Percentiles rank a stretch among this genome's conserved stretches.
phyloP scores from a whole-genome alignment of 1,140 invertebrate genomes.

The Drosophila prosaltans region DNA sequence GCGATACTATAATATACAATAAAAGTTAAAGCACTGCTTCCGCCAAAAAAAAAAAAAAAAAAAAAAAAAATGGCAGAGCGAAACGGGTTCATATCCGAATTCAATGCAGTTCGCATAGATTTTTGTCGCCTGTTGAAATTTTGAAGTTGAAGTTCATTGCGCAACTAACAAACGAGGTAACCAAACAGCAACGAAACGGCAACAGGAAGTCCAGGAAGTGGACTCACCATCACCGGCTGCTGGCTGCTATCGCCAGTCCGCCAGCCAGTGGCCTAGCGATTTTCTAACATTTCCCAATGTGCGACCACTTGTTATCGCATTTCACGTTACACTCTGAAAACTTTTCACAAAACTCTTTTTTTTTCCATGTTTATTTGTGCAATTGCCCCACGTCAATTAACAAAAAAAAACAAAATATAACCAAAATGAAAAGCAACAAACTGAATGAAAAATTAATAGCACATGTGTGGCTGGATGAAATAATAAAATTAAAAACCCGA shows the following conservation, averaged over 20 bases:
- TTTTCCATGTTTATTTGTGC: slow-evolving; percentile 44
- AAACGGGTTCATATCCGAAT: slow-evolving; percentile 71
- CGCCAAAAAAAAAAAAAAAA: slow-evolving; percentile 45
- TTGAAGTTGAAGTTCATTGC: slow-evolving; percentile 72
- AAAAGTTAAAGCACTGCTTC: slow-evolving; percentile 42
- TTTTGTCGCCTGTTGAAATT: slow-evolving; percentile 44
- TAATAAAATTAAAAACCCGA: slow-evolving; percentile 17
- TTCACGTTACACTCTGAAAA: slow-evolving; percentile 77
- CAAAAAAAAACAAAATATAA: slow-evolving; percentile 27
- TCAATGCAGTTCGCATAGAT: slow-evolving; percentile 28
- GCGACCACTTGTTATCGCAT: slow-evolving; percentile 72
- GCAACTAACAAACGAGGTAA: slow-evolving; percentile 48
- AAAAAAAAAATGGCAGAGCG: slow-evolving; percentile 38
- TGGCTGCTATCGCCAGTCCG: slow-evolving; percentile 14
- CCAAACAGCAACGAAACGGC: slow-evolving; percentile 25
- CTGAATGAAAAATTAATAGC: slow-evolving; percentile 57
- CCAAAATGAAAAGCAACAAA: slow-evolving; percentile 24
- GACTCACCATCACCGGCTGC: slow-evolving; percentile 3
- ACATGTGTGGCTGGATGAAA: slow-evolving; percentile 31
- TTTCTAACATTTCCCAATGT: slow-evolving; percentile 66
- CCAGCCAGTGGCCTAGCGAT: slow-evolving; percentile 20
- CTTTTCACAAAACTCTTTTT: slow-evolving; percentile 55
- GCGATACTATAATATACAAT: slow-evolving; percentile 49
- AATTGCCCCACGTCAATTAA: slow-evolving; percentile 74
- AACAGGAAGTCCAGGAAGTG: slow-evolving; percentile 73